A percentile compares a stretch with the other conserved stretches of the same genome.
phyloP scores from a whole-genome alignment of 2,113 vertebrate genomes.

The Sigmodon hispidus region DNA sequence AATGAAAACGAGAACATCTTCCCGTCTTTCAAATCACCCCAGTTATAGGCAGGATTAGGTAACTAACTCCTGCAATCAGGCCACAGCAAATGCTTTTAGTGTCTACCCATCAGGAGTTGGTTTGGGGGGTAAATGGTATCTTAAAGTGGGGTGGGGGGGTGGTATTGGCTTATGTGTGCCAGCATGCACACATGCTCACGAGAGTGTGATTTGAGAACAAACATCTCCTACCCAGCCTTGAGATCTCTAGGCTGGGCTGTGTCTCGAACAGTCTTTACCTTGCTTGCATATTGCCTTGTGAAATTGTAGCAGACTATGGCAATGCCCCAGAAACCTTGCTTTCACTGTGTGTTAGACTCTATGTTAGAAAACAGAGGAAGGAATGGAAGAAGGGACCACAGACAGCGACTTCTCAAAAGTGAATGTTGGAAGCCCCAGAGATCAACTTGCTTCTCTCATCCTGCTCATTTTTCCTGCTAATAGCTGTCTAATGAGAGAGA shows the following conservation, averaged over 20 bases:
- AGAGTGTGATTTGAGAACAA: not conserved
- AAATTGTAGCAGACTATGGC: not conserved
- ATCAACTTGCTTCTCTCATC: not conserved
- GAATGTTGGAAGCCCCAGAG: not conserved
- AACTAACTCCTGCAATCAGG: slow-evolving; percentile 71
- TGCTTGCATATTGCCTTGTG: not conserved
- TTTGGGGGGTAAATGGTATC: not conserved
- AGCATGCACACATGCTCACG: too few relatives aligned
- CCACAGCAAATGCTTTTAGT: slow-evolving; percentile 48
- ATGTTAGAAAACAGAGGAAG: not conserved
- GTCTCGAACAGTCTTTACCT: not conserved
- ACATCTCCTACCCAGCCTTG: not conserved
- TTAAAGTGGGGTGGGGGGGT: too few relatives aligned
- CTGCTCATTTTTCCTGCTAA: not conserved
- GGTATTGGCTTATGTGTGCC: not conserved
- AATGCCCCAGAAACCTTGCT: not conserved
- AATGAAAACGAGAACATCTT: slow-evolving; percentile 72
- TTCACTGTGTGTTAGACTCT: not conserved
- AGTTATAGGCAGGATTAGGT: slow-evolving; percentile 59
- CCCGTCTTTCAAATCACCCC: slow-evolving; percentile 64
- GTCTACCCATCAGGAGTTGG: not conserved
- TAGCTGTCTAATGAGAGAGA: slow-evolving; percentile 13
- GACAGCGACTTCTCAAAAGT: not conserved
- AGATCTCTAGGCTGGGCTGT: not conserved
- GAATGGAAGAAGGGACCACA: not conserved